A percentile compares a stretch with the other conserved stretches of the same genome.
Evolutionary conservation across 1,140 invertebrate species (phyloP).

Genomic region (Ephestia elutella): DNA sequence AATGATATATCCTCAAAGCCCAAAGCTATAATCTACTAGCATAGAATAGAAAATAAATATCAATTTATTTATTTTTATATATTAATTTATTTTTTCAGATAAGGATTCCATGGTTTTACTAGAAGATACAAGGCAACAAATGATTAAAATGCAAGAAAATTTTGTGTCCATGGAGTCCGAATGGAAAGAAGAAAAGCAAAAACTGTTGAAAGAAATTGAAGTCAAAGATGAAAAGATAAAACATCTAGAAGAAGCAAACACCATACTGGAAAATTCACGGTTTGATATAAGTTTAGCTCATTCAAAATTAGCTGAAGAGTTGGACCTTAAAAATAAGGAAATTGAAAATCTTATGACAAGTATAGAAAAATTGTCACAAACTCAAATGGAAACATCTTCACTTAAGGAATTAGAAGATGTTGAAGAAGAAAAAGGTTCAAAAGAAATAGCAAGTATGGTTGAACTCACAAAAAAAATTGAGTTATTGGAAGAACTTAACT

Average conservation of each 20-base stretch:
- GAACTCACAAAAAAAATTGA: conserved; percentile 69
- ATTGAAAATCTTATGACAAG: conserved; percentile 55
- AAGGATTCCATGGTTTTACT: conserved; percentile 81
- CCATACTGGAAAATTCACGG: conserved; percentile 71
- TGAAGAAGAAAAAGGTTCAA: conserved; percentile 64
- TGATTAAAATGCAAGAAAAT: conserved; percentile 86
- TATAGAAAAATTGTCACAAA: conserved; percentile 40
- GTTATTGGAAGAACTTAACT: conserved; percentile 73
- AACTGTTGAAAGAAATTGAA: conserved; percentile 73
- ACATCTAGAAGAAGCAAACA: conserved; percentile 71
- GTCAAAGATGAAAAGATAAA: conserved; percentile 76
- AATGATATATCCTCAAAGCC: no score
- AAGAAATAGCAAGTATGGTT: conserved; percentile 68
- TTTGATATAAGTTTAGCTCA: conserved; percentile 76
- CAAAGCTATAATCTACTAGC: no score
- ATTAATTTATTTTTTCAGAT: conserved; percentile 41
- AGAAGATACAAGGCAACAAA: conserved; percentile 86
- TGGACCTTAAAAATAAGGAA: conserved; percentile 66
- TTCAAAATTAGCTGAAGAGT: conserved; percentile 75
- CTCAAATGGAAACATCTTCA: conserved; percentile 23
- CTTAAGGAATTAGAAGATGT: conserved; percentile 39
- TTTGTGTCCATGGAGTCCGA: conserved; percentile 82
- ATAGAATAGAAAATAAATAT: no score
- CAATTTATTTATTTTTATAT: background rate
- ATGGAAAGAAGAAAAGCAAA: conserved; percentile 80